These are phyloP conservation scores for Eupithecia centaureata DNA, from an alignment of 2,888 invertebrate genomes.

Conservation along the genomic window DNA sequence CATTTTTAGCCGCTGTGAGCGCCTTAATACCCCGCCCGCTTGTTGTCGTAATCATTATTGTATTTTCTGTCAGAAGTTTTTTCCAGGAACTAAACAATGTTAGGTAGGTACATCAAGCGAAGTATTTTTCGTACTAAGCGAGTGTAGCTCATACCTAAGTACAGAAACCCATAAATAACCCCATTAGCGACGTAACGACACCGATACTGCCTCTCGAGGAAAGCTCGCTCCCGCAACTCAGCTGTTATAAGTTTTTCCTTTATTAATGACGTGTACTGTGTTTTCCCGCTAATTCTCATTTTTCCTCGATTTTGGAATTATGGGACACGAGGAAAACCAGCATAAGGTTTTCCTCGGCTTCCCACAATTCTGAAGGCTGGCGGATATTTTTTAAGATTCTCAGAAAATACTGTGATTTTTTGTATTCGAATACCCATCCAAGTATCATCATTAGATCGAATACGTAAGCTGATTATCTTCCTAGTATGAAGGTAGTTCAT, in stretches of 20 bases:
- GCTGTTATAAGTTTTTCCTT: slow-evolving; percentile 12
- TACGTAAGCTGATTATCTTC: neutral
- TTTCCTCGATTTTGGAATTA: neutral
- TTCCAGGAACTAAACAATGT: neutral
- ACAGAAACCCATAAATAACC: slow-evolving; percentile 27
- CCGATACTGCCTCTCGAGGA: slow-evolving; percentile 19
- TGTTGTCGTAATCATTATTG: neutral
- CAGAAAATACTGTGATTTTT: too few species aligned
- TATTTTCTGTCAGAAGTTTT: too few species aligned
- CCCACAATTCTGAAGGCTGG: too few species aligned
- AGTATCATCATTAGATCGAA: neutral
- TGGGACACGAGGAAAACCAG: neutral
- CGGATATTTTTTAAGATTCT: neutral
- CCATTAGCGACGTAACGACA: slow-evolving; percentile 33
- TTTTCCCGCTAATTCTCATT: slow-evolving; percentile 6
- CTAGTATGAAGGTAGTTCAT: neutral
- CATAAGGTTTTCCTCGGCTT: too few species aligned
- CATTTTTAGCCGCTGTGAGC: too few species aligned
- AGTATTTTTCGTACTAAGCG: too few species aligned
- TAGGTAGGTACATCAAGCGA: too few species aligned
- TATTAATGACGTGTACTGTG: slow-evolving; percentile 10
- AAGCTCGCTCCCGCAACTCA: slow-evolving; percentile 16
- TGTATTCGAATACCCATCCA: neutral
- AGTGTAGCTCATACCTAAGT: neutral
- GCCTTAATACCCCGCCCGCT: neutral